Percentiles rank a stretch among this genome's conserved stretches.
These are phyloP conservation scores for Saccostrea cuccullata DNA, from an alignment of 1,140 invertebrate species.

Conservation along the genomic window DNA sequence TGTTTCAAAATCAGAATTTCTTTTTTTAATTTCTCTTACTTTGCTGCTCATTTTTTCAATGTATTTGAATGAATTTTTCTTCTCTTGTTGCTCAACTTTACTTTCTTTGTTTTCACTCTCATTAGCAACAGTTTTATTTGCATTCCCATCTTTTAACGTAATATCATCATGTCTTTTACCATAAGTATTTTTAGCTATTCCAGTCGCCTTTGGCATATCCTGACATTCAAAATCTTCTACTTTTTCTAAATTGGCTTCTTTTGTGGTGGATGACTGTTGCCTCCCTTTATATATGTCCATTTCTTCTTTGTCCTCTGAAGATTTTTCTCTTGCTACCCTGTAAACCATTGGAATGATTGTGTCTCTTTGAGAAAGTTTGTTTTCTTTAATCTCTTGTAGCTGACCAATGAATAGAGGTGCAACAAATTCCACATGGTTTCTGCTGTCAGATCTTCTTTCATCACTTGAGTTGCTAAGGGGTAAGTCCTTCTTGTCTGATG, in stretches of 20 bases:
- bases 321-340: neutral
- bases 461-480: no score
- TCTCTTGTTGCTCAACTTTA: neutral
- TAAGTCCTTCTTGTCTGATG: no score
- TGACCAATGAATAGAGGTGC: no score
- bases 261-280: neutral
- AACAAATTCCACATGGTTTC: no score
- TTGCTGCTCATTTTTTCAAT: neutral
- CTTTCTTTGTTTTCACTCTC: neutral
- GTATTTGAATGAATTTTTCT: neutral
- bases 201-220: neutral
- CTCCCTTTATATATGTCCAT: neutral
- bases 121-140: neutral
- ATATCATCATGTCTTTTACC: neutral
- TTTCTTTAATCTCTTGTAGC: no score
- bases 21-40: neutral
- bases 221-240: neutral
- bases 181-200: neutral
- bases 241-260: neutral
- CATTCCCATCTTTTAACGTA: neutral
- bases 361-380: no score
- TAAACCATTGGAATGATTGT: neutral
- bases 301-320: neutral
- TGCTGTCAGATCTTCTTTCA: no score
- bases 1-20: neutral